A percentile compares a stretch with the other conserved stretches of the same genome.
These are phyloP conservation scores for Drosophila lacteicornis DNA, from an alignment of 1,140 invertebrate genomes.

Conservation along the genomic window DNA sequence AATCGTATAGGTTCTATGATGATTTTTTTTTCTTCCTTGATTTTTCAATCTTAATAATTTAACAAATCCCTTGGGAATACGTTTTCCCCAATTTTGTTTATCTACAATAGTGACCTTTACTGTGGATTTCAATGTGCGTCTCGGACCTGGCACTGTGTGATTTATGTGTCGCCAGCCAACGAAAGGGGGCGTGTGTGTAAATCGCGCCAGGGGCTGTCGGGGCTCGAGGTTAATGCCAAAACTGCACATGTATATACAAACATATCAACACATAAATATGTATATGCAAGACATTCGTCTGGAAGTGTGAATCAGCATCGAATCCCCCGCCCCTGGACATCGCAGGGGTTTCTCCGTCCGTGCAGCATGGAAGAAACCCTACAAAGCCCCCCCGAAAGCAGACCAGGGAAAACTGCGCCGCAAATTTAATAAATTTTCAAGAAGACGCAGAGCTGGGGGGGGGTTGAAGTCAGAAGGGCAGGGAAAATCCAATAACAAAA, in stretches of 20 bases:
- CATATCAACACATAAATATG: not conserved
- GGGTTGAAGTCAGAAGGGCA: conserved; percentile 7
- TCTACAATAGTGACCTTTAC: not conserved
- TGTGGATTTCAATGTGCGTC: conserved; percentile 31
- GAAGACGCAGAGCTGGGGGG: not conserved
- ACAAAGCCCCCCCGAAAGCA: conserved; percentile 37
- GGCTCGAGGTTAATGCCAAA: conserved; percentile 16
- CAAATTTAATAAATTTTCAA: conserved; percentile 50
- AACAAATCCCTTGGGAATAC: not conserved
- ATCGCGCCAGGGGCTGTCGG: conserved; percentile 10
- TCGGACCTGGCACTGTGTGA: conserved; percentile 52
- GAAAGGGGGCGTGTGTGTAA: conserved; percentile 55
- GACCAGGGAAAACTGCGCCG: conserved; percentile 60
- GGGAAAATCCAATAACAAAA: conserved; percentile 50
- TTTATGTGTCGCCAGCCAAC: conserved; percentile 60
- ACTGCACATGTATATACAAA: not conserved
- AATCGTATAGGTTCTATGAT: too few relatives aligned
- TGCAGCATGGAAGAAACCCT: conserved; percentile 54
- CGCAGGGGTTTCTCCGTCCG: conserved; percentile 45
- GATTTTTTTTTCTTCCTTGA: too few relatives aligned
- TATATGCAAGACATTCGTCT: conserved; percentile 8
- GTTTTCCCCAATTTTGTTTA: not conserved
- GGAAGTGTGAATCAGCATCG: conserved; percentile 62
- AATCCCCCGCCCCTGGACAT: conserved; percentile 6
- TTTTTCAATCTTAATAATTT: too few relatives aligned